Percentiles rank a stretch among this genome's conserved stretches.
Conservation (phyloP, 2,797 vertebrate genomes). For the Halcyon leucocephala region DNA sequence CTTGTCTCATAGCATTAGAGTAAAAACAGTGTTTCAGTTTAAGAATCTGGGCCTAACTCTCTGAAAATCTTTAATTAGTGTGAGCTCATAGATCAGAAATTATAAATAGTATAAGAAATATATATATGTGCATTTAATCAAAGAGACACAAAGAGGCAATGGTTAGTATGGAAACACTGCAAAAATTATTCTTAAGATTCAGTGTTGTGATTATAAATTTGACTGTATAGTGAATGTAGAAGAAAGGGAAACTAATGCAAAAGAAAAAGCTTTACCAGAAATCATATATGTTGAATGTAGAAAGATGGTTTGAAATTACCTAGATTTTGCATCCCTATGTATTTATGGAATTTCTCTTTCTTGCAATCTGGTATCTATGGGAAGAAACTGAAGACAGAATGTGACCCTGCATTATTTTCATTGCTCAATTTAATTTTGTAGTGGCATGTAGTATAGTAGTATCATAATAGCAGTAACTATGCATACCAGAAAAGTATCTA, state of each 20-base stretch:
- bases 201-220: not conserved
- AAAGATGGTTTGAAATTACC: not conserved
- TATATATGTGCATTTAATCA: not conserved
- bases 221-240: not conserved
- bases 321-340: not conserved
- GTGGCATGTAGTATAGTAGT: not conserved
- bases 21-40: not conserved
- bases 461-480: not conserved
- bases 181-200: not conserved
- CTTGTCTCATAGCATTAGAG: not conserved
- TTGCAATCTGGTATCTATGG: not conserved
- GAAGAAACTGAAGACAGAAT: not conserved
- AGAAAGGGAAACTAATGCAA: not conserved
- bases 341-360: not conserved
- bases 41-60: not conserved
- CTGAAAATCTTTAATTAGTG: slow-evolving; percentile 1
- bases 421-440: not conserved
- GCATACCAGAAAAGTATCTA: not conserved
- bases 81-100: not conserved
- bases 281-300: not conserved
- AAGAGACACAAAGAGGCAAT: not conserved
- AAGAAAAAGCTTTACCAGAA: not conserved
- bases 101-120: not conserved
- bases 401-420: not conserved
- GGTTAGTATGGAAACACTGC: not conserved